Percentiles rank a stretch among this genome's conserved stretches.
Conservation (phyloP, 1,140 invertebrate species). For the Latrodectus geometricus region DNA sequence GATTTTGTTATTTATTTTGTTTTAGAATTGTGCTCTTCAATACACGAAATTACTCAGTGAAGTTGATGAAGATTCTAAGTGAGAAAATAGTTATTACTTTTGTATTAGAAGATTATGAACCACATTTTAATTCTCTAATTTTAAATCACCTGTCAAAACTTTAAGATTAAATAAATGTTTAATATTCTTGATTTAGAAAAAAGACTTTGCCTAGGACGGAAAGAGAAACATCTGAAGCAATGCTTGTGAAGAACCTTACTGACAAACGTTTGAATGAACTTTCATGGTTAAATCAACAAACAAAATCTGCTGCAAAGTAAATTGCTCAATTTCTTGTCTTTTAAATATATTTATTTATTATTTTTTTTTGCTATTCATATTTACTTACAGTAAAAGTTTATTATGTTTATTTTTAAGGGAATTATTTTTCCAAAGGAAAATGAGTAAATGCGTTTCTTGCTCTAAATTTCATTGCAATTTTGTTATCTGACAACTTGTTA, state of each 20-base stretch:
- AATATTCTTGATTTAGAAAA: constrained; percentile 68
- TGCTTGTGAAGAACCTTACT: constrained; percentile 76
- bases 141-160: constrained; percentile 66
- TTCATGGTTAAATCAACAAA: constrained; percentile 20
- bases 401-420: too few species aligned
- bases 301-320: constrained; percentile 32
- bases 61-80: constrained; percentile 86
- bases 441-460: too few species aligned
- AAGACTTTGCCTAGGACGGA: constrained; percentile 69
- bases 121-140: constrained; percentile 67
- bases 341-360: too few species aligned
- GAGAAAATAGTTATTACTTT: constrained; percentile 61
- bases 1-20: constrained; percentile 39
- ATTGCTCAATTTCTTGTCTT: neutral
- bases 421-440: too few species aligned
- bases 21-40: constrained; percentile 85
- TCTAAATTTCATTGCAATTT: too few species aligned
- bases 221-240: constrained; percentile 81
- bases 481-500: too few species aligned
- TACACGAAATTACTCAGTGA: constrained; percentile 86
- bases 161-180: neutral
- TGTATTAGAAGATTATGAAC: constrained; percentile 77
- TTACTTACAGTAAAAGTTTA: too few species aligned
- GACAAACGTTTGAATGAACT: constrained; percentile 73
- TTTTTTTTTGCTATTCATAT: too few species aligned